Evolutionary conservation across 2,113 vertebrate genomes (phyloP).

Genomic region (Speoplatyrhinus poulsoni): DNA sequence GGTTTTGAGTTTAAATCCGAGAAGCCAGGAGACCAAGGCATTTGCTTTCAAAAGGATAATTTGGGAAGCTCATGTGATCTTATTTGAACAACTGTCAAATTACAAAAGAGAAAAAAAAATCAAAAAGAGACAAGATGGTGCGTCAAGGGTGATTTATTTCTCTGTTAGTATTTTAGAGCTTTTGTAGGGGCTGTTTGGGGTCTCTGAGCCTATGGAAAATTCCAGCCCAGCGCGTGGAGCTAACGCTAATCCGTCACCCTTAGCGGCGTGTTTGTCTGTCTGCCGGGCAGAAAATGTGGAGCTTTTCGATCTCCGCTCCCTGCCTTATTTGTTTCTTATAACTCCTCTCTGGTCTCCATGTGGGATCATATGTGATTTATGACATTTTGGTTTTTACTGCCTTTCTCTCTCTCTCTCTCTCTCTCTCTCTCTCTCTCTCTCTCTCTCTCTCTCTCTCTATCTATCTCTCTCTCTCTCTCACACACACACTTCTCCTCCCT

Average conservation of each 20-base stretch:
- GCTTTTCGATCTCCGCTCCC: constrained; percentile 37
- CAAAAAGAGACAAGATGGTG: constrained; percentile 35
- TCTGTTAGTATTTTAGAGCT: constrained; percentile 52
- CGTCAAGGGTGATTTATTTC: constrained; percentile 58
- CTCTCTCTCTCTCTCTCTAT: constrained; percentile 20
- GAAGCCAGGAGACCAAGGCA: constrained; percentile 15
- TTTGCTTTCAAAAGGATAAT: constrained; percentile 21
- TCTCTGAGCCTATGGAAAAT: constrained; percentile 61
- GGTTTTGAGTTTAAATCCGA: constrained; percentile 26
- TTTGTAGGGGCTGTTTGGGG: constrained; percentile 52
- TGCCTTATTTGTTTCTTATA: constrained; percentile 29
- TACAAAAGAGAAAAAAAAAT: constrained; percentile 21
- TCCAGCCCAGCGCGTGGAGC: constrained; percentile 47
- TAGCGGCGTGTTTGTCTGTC: constrained; percentile 58
- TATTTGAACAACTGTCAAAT: constrained; percentile 17
- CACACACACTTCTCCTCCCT: constrained; percentile 31
- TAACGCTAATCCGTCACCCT: constrained; percentile 71
- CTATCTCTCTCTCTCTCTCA: constrained; percentile 27
- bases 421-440: not conserved
- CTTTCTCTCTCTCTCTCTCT: constrained; percentile 13
- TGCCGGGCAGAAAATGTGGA: constrained; percentile 52
- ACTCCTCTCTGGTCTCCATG: constrained; percentile 49
- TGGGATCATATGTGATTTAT: constrained; percentile 73
- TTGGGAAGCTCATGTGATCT: constrained; percentile 13
- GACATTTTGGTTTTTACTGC: constrained; percentile 59